Conservation (phyloP, 2,797 vertebrate genomes). For the Pangasius krempfi region DNA sequence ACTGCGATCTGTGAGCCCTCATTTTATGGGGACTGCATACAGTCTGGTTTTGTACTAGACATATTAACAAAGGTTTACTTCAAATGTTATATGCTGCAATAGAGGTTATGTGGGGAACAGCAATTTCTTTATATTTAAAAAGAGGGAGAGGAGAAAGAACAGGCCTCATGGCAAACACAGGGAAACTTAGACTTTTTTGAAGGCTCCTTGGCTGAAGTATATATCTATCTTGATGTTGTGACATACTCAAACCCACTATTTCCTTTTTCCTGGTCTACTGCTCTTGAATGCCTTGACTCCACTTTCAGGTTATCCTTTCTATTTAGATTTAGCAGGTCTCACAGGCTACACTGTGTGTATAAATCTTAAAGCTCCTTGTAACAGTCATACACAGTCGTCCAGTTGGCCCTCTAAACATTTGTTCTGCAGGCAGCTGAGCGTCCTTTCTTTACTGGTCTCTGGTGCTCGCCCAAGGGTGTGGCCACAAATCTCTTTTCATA, state of each 20-base stretch:
- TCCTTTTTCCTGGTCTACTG: not conserved
- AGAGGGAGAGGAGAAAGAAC: not conserved
- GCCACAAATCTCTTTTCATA: conserved; percentile 56
- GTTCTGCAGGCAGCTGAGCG: conserved; percentile 76
- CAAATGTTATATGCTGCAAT: conserved; percentile 16
- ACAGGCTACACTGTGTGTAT: conserved; percentile 5
- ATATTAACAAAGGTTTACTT: conserved; percentile 18
- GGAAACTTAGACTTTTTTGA: not conserved
- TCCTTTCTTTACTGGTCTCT: conserved; percentile 67
- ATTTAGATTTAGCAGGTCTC: not conserved
- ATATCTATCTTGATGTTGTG: not conserved
- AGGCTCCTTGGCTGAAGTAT: not conserved
- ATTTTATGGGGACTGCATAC: conserved; percentile 10
- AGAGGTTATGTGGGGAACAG: not conserved
- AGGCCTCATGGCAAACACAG: not conserved
- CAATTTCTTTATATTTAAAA: conserved; percentile 11
- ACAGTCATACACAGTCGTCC: conserved; percentile 56
- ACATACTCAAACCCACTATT: not conserved
- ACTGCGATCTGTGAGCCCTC: conserved; percentile 2
- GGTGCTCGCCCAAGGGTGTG: conserved; percentile 62
- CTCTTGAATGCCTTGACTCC: not conserved
- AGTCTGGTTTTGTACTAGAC: not conserved
- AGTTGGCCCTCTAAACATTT: conserved; percentile 77
- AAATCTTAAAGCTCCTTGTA: conserved; percentile 34
- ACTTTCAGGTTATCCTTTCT: not conserved